Percentiles rank a stretch among this genome's conserved stretches.
These are phyloP conservation scores for Leontocebus nigricollis DNA, from an alignment of 2,797 vertebrate species.

Conservation along the genomic window DNA sequence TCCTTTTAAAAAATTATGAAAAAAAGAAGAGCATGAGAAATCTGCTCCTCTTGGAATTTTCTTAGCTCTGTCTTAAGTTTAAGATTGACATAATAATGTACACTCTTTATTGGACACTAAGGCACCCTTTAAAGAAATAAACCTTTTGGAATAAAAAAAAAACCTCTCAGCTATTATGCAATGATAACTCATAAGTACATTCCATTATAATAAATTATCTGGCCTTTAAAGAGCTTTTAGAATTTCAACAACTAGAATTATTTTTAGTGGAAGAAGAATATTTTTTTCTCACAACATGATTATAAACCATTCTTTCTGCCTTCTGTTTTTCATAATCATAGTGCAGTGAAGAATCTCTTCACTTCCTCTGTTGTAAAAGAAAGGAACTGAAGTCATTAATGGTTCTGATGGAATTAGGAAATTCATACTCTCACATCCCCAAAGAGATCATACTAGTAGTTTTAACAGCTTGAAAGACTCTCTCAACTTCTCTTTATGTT, in stretches of 20 bases:
- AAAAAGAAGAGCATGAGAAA: neutral
- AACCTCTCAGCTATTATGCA: conserved; percentile 45
- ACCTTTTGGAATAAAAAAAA: conserved; percentile 2
- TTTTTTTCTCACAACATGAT: neutral
- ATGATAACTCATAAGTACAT: conserved; percentile 37
- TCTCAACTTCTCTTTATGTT: conserved; percentile 66
- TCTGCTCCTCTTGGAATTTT: neutral
- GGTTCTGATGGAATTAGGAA: conserved; percentile 77
- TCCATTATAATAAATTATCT: conserved; percentile 51
- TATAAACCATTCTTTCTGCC: conserved; percentile 47
- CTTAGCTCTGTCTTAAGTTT: conserved; percentile 13
- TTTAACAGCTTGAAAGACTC: conserved; percentile 76
- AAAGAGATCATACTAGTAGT: conserved; percentile 69
- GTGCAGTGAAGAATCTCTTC: conserved; percentile 8
- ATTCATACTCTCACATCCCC: conserved; percentile 59
- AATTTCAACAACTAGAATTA: conserved; percentile 41
- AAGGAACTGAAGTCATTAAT: conserved; percentile 73
- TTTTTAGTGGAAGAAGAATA: neutral
- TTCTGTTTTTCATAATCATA: conserved; percentile 44
- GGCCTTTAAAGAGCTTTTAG: conserved; percentile 58
- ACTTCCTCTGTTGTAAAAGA: conserved; percentile 66
- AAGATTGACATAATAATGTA: neutral
- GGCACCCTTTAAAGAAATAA: conserved; percentile 3
- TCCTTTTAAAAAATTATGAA: neutral
- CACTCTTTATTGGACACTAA: neutral